phyloP scores from a whole-genome alignment of 2,888 invertebrate genomes.

The Flexamia atlantica region DNA sequence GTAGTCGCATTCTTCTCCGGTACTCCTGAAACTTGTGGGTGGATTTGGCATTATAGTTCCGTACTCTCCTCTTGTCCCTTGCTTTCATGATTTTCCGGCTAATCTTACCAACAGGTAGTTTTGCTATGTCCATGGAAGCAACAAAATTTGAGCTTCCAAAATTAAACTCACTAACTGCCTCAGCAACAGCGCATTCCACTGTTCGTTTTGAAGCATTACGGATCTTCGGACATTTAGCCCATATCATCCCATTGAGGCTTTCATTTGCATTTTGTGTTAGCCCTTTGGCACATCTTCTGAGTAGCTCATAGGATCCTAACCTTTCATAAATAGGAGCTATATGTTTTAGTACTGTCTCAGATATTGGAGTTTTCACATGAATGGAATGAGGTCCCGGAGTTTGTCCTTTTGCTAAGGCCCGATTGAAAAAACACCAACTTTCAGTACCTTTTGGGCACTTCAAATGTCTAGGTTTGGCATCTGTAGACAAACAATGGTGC shows the following conservation, averaged over 20 bases:
- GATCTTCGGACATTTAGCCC: constrained; percentile 29
- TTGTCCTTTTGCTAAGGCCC: constrained; percentile 60
- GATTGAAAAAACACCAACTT: constrained; percentile 64
- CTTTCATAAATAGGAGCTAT: constrained; percentile 24
- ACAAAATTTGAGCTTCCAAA: no score
- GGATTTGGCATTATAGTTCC: no score
- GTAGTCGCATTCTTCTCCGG: no score
- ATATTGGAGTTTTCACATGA: constrained; percentile 10
- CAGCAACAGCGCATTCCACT: constrained; percentile 5
- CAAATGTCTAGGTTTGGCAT: not conserved
- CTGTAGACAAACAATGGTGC: constrained; percentile 65
- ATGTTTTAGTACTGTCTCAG: not conserved
- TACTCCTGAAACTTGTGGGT: no score
- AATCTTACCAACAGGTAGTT: no score
- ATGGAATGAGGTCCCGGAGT: constrained; percentile 3
- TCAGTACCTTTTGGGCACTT: constrained; percentile 25
- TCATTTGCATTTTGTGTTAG: constrained; percentile 34
- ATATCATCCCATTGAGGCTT: not conserved
- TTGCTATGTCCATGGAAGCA: no score
- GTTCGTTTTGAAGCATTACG: constrained; percentile 24
- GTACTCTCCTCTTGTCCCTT: no score
- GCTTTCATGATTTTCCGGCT: no score
- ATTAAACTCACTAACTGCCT: not conserved
- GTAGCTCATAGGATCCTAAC: not conserved
- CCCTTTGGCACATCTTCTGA: not conserved